phyloP scores from a whole-genome alignment of 2,888 invertebrate genomes.

The Pogonocherus hispidulus region DNA sequence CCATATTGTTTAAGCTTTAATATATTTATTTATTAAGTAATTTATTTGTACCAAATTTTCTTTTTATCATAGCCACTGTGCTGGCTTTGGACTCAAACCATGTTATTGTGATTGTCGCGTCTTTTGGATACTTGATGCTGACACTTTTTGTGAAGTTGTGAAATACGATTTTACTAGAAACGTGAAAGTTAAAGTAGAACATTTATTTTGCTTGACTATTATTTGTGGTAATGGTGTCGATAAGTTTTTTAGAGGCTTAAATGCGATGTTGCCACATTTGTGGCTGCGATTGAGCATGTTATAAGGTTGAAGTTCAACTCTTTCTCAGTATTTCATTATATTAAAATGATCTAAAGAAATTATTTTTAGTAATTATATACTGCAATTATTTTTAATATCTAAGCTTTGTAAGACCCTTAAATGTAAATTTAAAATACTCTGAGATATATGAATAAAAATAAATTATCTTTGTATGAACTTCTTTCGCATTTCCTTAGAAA shows the following conservation, averaged over 20 bases:
- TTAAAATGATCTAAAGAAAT: neutral
- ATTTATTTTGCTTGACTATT: neutral
- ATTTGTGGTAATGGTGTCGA: neutral
- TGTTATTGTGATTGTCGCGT: neutral
- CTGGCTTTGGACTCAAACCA: neutral
- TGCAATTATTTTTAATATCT: slow-evolving; percentile 24
- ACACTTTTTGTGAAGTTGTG: neutral
- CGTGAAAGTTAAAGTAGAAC: neutral
- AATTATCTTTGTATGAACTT: slow-evolving; percentile 30
- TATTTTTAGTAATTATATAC: slow-evolving; percentile 23
- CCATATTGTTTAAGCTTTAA: slow-evolving; percentile 47
- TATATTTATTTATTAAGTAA: slow-evolving; percentile 50
- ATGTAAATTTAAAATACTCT: slow-evolving; percentile 28
- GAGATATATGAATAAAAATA: slow-evolving; percentile 22
- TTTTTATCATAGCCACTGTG: slow-evolving; percentile 10
- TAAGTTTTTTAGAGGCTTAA: neutral
- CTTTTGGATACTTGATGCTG: too few relatives aligned
- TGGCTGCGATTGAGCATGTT: slow-evolving; percentile 17
- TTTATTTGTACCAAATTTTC: slow-evolving; percentile 38
- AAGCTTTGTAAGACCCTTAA: slow-evolving; percentile 28
- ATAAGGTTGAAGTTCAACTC: too few relatives aligned
- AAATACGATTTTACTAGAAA: neutral
- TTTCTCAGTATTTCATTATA: slow-evolving; percentile 12
- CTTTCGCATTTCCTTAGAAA: too few relatives aligned
- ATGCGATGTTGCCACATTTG: neutral